A percentile compares a stretch with the other conserved stretches of the same genome.
Evolutionary conservation across 53 echinoderm and acorn worm genomes (phyloP).

Genomic region (Echinarachnius parma): DNA sequence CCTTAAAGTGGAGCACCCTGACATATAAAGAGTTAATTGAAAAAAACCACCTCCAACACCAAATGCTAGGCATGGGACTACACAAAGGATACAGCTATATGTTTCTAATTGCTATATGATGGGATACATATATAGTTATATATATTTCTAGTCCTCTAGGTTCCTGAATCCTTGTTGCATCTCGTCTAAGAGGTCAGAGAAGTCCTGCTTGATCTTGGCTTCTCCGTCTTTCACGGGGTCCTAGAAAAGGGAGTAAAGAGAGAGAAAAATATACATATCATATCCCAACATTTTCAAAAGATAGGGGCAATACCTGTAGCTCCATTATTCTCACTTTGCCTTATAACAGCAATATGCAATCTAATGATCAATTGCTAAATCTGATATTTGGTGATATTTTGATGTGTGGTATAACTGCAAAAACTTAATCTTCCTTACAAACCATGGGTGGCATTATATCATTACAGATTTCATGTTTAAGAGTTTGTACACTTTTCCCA

Average conservation of each 20-base stretch:
- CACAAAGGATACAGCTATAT: conserved; percentile 1
- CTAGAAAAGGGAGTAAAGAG: conserved; percentile 44
- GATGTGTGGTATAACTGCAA: too few relatives aligned
- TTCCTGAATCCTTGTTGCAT: conserved; percentile 94
- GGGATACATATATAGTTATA: not conserved
- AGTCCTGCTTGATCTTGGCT: conserved; percentile 97
- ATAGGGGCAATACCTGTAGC: too few relatives aligned
- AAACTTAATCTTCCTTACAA: too few relatives aligned
- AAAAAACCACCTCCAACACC: conserved; percentile 26
- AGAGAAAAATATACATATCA: conserved; percentile 1
- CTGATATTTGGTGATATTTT: too few relatives aligned
- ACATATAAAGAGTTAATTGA: too few relatives aligned
- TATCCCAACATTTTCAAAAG: not conserved
- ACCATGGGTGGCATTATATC: too few relatives aligned
- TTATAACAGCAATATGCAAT: too few relatives aligned
- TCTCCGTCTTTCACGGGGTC: conserved; percentile 98
- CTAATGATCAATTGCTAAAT: too few relatives aligned
- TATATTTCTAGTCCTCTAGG: conserved; percentile 65
- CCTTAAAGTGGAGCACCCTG: too few relatives aligned
- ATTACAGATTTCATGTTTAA: too few relatives aligned
- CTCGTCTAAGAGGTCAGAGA: conserved; percentile 72
- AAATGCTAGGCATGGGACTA: conserved; percentile 38
- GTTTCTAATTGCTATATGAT: not conserved
- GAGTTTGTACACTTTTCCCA: too few relatives aligned
- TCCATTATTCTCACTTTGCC: too few relatives aligned